Conservation (phyloP, 2,113 vertebrate species). For the Callionymus lyra region DNA sequence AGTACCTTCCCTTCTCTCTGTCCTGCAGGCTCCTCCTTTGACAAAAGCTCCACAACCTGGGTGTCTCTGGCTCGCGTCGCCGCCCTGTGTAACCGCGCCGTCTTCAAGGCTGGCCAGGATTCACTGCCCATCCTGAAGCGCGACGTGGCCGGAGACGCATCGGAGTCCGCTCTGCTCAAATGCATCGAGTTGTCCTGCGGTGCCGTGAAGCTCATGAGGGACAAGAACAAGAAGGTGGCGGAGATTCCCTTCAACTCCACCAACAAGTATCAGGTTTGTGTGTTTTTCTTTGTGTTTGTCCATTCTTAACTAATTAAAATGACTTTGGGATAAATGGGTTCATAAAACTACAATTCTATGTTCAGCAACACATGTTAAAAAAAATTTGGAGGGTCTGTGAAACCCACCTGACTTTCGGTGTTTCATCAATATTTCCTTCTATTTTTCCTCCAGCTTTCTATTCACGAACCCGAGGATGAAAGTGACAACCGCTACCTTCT, state of each 20-base stretch:
- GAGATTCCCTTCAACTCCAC: constrained; percentile 87
- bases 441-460: constrained; percentile 25
- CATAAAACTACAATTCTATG: too few species aligned
- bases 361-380: too few species aligned
- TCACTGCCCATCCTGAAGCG: constrained; percentile 80
- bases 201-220: constrained; percentile 75
- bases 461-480: constrained; percentile 71
- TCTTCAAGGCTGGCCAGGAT: constrained; percentile 84
- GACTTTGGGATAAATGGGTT: too few species aligned
- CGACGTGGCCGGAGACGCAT: constrained; percentile 79
- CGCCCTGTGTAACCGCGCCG: constrained; percentile 80
- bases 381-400: too few species aligned
- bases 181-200: constrained; percentile 85
- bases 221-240: constrained; percentile 84
- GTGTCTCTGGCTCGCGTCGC: constrained; percentile 77
- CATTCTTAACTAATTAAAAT: too few species aligned
- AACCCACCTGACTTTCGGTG: too few species aligned
- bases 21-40: constrained; percentile 75
- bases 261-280: constrained; percentile 70
- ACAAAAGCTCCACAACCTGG: constrained; percentile 85
- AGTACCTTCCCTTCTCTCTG: not conserved
- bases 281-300: not conserved
- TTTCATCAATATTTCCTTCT: not conserved
- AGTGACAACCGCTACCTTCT: constrained; percentile 77
- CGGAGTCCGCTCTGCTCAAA: constrained; percentile 83